Evolutionary conservation across 2,888 invertebrate species (phyloP), one percentile per base, ranked within the genome.

Genomic region (Pollenia labialis): DNA sequence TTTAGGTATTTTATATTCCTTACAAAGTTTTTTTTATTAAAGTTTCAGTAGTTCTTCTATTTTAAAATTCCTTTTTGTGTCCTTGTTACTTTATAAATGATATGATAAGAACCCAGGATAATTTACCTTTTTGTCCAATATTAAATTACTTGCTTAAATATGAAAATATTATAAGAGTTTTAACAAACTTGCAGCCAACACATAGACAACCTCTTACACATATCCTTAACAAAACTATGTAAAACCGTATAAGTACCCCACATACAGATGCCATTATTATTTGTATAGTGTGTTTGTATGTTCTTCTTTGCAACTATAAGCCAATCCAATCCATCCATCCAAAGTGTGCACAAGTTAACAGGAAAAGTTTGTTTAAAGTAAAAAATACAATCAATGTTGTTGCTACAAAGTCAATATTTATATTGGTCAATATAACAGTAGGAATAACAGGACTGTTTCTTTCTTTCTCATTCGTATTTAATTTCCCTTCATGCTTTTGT

Each of bases 391-490:
- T 48, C 69, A 75, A 69, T 83, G 64, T 83, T 83, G 50, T 83
- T 86, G 50, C 64, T 71, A 14, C 72, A 82, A 83, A 75, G 82
- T 80, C 75, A 86, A 86, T 80, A 83, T 86, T 86, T 76, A 44
- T 80, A 42, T 76, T 83, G 83, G 86, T 80, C 83, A 80, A 80
- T 56, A 66, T 58, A 71, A 71, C 71, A 72, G 18, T 42, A 79
- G 42, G 66, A 86, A 75, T 56, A 69, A 50, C 54, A 75, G 32
- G 46, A 46, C 32, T 42, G 12, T 8, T 44, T 66, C 40, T 64
- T 16, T 44, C 12, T 48, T 8, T 14, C 11, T 16, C 50, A 40
- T 46, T 56, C 12, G 18, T 66, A 44, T 58, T 23, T 72, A 4
- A 60, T 52, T 44, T 75, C 9, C 23, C 48, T 32, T 66, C 40